Evolutionary conservation across 2,888 invertebrate species (phyloP), one percentile per base, ranked within the genome.

Genomic region (Lepas anatifera): DNA sequence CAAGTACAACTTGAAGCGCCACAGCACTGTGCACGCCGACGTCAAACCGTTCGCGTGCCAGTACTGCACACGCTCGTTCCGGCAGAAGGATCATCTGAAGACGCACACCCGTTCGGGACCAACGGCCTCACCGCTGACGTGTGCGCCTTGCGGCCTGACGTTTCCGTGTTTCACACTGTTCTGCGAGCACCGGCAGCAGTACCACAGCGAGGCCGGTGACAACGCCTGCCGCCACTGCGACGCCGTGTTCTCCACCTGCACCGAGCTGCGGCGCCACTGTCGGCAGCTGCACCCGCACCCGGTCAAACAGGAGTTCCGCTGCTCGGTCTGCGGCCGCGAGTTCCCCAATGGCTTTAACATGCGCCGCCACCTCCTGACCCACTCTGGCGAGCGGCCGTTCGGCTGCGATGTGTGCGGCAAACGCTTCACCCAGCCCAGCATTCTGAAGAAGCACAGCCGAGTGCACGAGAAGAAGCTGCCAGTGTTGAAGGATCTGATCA

Each of bases 31-130:
- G 66, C 66, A 66, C 39, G 66, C 66, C 39, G 66, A 27, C 66
- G 66, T 66, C 13, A 37, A 41, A 27, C 66, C 66, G 13, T 66
- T 66, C 66, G 27, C 10, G 25, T 66, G 66, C 39, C 37, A 66
- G 66, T 66, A 25, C 66, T 66, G 66, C 39, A 37, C 66, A 27
- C 66, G 66, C 27, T 18, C 66, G 35, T 66, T 66, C 66, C 66
- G 66, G 39, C 66, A 66, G 66, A 66, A 66, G 66, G 66, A 66
- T 27, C 66, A 66, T 39, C 66, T 66, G 66, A 66, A 66, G 66
- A 66, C 39, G 16, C 66, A 66, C 66, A 39, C 39, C 4, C 66
- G 66, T 25, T 66, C 66, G 25, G 39, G 66, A 10, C 66, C 66
- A 27, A 25, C 37, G 39, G 66, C 66, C 25, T 37, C 39, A 25